These are phyloP conservation scores for Cetonia aurata DNA, from an alignment of 2,888 invertebrate species.

Conservation along the genomic window DNA sequence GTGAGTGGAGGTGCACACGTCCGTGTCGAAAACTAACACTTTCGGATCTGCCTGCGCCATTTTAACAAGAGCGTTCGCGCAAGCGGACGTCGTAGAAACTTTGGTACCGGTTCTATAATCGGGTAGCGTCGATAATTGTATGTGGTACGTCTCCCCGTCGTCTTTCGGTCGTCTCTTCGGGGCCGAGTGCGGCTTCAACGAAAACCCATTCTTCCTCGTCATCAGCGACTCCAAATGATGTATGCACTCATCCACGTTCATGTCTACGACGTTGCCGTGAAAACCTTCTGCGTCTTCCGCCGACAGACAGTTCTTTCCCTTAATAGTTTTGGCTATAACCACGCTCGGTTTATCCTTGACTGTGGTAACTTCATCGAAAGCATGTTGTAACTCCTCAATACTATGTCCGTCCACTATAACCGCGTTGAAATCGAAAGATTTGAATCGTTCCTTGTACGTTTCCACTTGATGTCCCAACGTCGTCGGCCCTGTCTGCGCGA, in stretches of 20 bases:
- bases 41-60: slow-evolving; percentile 76
- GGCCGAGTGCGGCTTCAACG: slow-evolving; percentile 62
- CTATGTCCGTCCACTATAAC: slow-evolving; percentile 95
- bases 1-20: slow-evolving; percentile 96
- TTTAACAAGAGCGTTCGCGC: slow-evolving; percentile 91
- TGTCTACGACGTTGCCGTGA: slow-evolving; percentile 94
- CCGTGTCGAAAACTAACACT: slow-evolving; percentile 92
- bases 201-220: slow-evolving; percentile 70
- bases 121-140: slow-evolving; percentile 81
- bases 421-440: slow-evolving; percentile 88
- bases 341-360: slow-evolving; percentile 86
- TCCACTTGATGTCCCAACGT: slow-evolving; percentile 88
- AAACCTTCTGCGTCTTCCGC: slow-evolving; percentile 92
- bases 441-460: slow-evolving; percentile 80
- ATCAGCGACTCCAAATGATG: slow-evolving; percentile 74
- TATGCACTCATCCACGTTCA: slow-evolving; percentile 74
- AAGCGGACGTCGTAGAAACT: slow-evolving; percentile 89
- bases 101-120: slow-evolving; percentile 78
- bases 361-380: slow-evolving; percentile 80
- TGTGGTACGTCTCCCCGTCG: slow-evolving; percentile 73
- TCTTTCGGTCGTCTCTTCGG: slow-evolving; percentile 69
- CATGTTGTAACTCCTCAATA: slow-evolving; percentile 86
- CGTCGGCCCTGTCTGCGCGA: slow-evolving; percentile 94
- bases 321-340: slow-evolving; percentile 85
- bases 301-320: slow-evolving; percentile 85